Evolutionary conservation across 2,797 vertebrate species (phyloP), one percentile per base, ranked within the genome.

Genomic region (Phataginus tricuspis): DNA sequence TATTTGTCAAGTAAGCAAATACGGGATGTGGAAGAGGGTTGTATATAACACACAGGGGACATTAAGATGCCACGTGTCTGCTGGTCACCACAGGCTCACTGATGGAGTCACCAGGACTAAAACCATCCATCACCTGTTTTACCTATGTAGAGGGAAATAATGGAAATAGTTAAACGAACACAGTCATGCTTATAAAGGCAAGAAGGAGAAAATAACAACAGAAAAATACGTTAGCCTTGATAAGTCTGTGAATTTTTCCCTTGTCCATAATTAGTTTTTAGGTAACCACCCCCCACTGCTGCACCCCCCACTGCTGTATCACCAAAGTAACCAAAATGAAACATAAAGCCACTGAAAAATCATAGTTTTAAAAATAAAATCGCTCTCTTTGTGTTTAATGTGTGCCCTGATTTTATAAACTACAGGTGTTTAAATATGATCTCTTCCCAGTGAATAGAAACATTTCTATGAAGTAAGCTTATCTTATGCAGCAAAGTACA

Each of bases 391-490:
- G 11, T 90, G 4, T 31, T 93, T 63, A 27, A 8, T 83, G 18
- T 90, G 7, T 68, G 7, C 15, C 5, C 61, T 74, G 29, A 86
- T 86, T 94, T 92, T 83, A 90, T 80, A 51, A 71, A 75, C 64
- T 77, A 16, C 0, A 92, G 42, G 9, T 75, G 5, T 61, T 91
- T 90, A 87, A 89, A 79, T 91, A 79, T 57, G 61, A 53, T 61
- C 31, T 83, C 25, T 93, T 93, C 37, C 64, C 53, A 55, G 23
- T 55, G 51, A 90, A 69, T 59, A 90, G 69, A 91, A 93, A 68
- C 37, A 75, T 79, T 95, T 95, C 61, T 87, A 72, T 86, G 87
- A 95, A 72, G 11, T 80, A 61, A 95, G 55, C 39, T 93, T 84
- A 95, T 85, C 42, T 90, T 66, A 53, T 29, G 39, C 51, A 82